These are phyloP conservation scores for Carcinoscorpius rotundicauda DNA, from an alignment of 1,140 invertebrate genomes.

Conservation along the genomic window DNA sequence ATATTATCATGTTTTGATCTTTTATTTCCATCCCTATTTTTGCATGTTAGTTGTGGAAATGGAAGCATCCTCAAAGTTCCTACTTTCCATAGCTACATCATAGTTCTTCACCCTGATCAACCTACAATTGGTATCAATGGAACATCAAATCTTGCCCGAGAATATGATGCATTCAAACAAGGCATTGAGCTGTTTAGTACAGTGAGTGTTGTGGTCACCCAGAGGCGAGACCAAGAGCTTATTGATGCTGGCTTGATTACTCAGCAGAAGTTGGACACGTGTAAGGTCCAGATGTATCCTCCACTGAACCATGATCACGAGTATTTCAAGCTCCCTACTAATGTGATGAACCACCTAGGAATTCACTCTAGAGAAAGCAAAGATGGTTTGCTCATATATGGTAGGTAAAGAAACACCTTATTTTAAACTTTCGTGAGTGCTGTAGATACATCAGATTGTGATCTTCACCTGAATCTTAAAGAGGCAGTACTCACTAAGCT, in stretches of 20 bases:
- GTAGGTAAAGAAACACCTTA: slow-evolving; percentile 23
- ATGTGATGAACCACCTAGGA: slow-evolving; percentile 54
- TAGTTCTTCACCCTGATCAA: slow-evolving; percentile 70
- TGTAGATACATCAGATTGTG: too few relatives aligned
- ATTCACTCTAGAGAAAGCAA: slow-evolving; percentile 63
- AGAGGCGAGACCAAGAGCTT: slow-evolving; percentile 24
- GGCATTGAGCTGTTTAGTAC: slow-evolving; percentile 75
- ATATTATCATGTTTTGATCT: neutral
- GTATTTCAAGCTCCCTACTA: slow-evolving; percentile 58
- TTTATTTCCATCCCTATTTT: slow-evolving; percentile 4
- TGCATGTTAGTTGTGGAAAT: slow-evolving; percentile 46
- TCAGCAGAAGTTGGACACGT: slow-evolving; percentile 60
- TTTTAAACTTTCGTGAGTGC: too few relatives aligned
- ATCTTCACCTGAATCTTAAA: too few relatives aligned
- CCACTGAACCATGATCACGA: slow-evolving; percentile 90
- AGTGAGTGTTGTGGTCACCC: slow-evolving; percentile 44
- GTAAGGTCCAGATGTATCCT: slow-evolving; percentile 80
- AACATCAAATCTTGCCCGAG: slow-evolving; percentile 60
- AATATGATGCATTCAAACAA: slow-evolving; percentile 69
- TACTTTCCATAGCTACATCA: slow-evolving; percentile 64
- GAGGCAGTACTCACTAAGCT: too few relatives aligned
- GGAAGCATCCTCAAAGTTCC: slow-evolving; percentile 56
- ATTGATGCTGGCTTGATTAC: slow-evolving; percentile 11
- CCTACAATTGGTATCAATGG: slow-evolving; percentile 73
- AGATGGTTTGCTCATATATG: slow-evolving; percentile 68